Percentiles rank a stretch among this genome's conserved stretches.
Conservation (phyloP, 1,140 invertebrate species). For the Drosophila nannoptera region DNA sequence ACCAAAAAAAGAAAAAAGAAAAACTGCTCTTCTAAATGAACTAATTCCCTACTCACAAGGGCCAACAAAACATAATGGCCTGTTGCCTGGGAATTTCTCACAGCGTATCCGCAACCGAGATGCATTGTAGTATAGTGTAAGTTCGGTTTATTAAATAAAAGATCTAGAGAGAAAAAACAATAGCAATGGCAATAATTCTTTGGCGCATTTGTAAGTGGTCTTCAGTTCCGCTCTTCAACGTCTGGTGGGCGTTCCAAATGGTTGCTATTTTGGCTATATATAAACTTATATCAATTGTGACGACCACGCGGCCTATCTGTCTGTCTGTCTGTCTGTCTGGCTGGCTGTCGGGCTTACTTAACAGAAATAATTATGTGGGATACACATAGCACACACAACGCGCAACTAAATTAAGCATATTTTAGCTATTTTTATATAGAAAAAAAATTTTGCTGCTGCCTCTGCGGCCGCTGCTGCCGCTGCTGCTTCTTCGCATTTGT, state of each 20-base stretch:
- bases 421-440: slow-evolving; percentile 72
- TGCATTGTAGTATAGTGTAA: slow-evolving; percentile 63
- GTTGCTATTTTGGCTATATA: slow-evolving; percentile 38
- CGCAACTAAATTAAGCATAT: slow-evolving; percentile 75
- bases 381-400: slow-evolving; percentile 33
- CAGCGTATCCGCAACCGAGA: slow-evolving; percentile 45
- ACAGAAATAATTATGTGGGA: slow-evolving; percentile 76
- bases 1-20: slow-evolving; percentile 41
- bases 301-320: slow-evolving; percentile 56
- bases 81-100: slow-evolving; percentile 68
- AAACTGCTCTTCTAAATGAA: slow-evolving; percentile 60
- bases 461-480: slow-evolving; percentile 4
- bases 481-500: slow-evolving; percentile 70
- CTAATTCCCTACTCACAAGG: slow-evolving; percentile 62
- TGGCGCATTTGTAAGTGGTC: slow-evolving; percentile 65
- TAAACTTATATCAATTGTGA: slow-evolving; percentile 24
- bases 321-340: slow-evolving; percentile 38
- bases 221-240: slow-evolving; percentile 33
- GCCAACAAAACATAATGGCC: slow-evolving; percentile 4
- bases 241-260: slow-evolving; percentile 44
- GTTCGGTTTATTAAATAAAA: slow-evolving; percentile 72
- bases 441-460: slow-evolving; percentile 48
- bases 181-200: slow-evolving; percentile 69
- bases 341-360: slow-evolving; percentile 59
- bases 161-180: slow-evolving; percentile 33